Conservation (phyloP, 2,113 vertebrate species). For the Cricetomys ansorgei region DNA sequence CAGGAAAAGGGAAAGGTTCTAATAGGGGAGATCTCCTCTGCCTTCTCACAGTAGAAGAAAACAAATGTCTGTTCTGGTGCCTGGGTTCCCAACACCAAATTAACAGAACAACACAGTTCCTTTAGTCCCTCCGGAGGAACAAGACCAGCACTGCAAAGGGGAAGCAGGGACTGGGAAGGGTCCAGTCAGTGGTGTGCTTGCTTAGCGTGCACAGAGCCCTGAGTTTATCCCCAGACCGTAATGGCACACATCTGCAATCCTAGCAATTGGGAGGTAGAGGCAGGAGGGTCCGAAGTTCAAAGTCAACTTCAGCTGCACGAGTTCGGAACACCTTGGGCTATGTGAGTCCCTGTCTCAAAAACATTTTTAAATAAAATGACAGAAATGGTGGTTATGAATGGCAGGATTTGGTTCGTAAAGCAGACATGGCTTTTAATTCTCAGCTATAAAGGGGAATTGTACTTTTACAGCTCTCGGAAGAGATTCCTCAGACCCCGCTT, state of each 20-base stretch:
- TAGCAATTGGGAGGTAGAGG: neutral
- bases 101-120: neutral
- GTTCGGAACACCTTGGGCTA: neutral
- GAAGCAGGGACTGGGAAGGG: neutral
- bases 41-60: neutral
- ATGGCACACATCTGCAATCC: too few species aligned
- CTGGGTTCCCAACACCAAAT: neutral
- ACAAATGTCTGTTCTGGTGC: neutral
- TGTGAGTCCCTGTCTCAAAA: neutral
- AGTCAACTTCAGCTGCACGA: neutral
- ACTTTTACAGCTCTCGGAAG: neutral
- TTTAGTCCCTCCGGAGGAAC: neutral
- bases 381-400: neutral
- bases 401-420: neutral
- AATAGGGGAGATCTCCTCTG: neutral
- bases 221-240: neutral
- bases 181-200: neutral
- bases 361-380: neutral
- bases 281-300: neutral
- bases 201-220: neutral
- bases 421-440: neutral
- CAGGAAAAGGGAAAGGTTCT: neutral
- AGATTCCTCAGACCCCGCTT: neutral
- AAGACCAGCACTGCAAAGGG: neutral
- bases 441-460: neutral